Base-by-base conservation (phyloP, 2,797 vertebrate genomes). In the Lophius americanus region DNA sequence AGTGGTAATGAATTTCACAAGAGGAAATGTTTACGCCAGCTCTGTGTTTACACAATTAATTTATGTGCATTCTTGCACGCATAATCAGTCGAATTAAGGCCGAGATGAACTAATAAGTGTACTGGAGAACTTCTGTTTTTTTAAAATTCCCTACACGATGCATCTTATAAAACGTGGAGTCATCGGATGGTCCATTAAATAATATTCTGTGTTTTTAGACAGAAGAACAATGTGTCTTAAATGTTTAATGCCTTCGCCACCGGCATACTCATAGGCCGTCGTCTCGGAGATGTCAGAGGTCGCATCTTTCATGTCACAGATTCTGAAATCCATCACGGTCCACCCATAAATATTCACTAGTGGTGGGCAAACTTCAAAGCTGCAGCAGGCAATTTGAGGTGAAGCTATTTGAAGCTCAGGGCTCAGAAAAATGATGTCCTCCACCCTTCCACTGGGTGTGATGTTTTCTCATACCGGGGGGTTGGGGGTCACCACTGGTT, bases 1-100 rank as follows among this genome's bases (percentile, higher is more conserved):
- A 85, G 85, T 88, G 90, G 88, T 90, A 90, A 91, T 88, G 87
- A 89, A 80, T 84, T 88, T 88, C 73, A 73, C 77, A 78, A 82
- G 83, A 78, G 69, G 73, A 82, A 80, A 76, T 89, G 83, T 89
- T 90, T 77, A 77, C 70, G 60, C 80, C 43, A 33, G 60, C 66
- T 86, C 73, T 91, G 84, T 91, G 84, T 89, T 89, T 90, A 88
- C 83, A 51, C 73, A 47, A 33, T 77, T 90, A 88, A 89, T 89
- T 87, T 88, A 84, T 89, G 84, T 85, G 85, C 81, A 65, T 75
- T 78, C 56, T 73, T 76, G 73, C 81, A 80, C 88, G 80, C 72
- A 79, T 90, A 85, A 85, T 79, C 35, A 81, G 58, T 76, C 66
- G 70, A 79, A 80, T 86, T 80, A 84, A 78, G 49, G 64, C 67